Conservation (phyloP, 2,113 vertebrate genomes). For the Camelus dromedarius region DNA sequence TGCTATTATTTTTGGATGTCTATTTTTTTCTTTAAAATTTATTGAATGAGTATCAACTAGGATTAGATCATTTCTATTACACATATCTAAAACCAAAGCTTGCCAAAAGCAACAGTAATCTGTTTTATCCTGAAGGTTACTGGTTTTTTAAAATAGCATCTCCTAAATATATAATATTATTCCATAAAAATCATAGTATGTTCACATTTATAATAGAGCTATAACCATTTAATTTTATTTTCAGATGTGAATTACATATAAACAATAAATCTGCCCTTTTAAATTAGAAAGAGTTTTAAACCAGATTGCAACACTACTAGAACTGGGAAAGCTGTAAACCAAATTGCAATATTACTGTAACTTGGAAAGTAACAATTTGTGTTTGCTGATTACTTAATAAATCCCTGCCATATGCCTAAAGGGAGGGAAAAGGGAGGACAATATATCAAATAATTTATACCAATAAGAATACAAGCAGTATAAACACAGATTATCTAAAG, state of each 20-base stretch:
- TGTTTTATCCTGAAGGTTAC: background rate
- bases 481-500: background rate
- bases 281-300: background rate
- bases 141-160: background rate
- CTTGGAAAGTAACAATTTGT: background rate
- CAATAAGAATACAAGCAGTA: background rate
- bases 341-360: background rate
- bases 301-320: background rate
- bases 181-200: background rate
- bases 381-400: background rate
- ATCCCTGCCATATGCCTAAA: background rate
- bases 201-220: background rate
- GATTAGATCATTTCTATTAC: background rate
- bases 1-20: background rate
- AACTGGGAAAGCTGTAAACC: background rate
- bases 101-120: background rate
- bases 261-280: background rate
- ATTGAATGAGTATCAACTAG: background rate
- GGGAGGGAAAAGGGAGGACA: background rate
- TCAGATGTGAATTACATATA: background rate
- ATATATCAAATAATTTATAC: background rate
- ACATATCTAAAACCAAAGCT: background rate
- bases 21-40: background rate
- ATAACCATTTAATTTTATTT: background rate
- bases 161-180: background rate